Base-by-base conservation (phyloP, 2,113 vertebrate species). In the Equus przewalskii region DNA sequence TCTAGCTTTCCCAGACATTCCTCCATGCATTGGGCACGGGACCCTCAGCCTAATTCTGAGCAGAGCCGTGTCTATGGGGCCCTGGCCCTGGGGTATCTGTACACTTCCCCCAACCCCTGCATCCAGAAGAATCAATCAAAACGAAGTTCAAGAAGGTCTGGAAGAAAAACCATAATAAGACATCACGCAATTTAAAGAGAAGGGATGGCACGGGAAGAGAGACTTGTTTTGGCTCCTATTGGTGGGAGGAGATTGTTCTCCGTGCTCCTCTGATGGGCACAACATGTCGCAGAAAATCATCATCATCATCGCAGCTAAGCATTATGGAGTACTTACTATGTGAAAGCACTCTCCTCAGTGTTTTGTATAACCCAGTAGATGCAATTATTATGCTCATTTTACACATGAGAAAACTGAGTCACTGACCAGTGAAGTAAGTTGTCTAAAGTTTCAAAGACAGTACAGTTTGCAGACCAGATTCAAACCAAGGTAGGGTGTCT, bases 401-500 rank as follows among this genome's bases (percentile, higher is more conserved):
- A 41, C 36, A 41, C 36, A 41, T 41, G 36, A 41, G 36, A 41
- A 41, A 41, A 41, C 36, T 41, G 36, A 41, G 36, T 41, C 36
- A 41, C 36, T 41, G 36, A 41, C 4, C 54, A 41, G n/a, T 51
- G 78, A 73, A 83, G 41, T 79, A 58, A 46, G 2, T 19, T 80
- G 24, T 54, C 33, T 10, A 7, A 60, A 30, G n/a, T 46, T 62
- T 93, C 18, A 58, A 41, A 75, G 41, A 65, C 4, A 89, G 56
- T 19, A n/a, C 26, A 86, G 16, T 14, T 6, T 36, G 13, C 12
- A 22, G 62, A 16, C 54, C 15, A 56, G 33, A 78, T 7, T n/a
- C 51, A 7, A 82, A 49, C 11, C 0, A 0, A 64, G 36, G 51
- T 0, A 0, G 4, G 18, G 19, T 72, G 30, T 15, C 9, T 67